A percentile compares a stretch with the other conserved stretches of the same genome.
Evolutionary conservation across 2,797 vertebrate genomes (phyloP).

Genomic region (Streptopelia turtur): DNA sequence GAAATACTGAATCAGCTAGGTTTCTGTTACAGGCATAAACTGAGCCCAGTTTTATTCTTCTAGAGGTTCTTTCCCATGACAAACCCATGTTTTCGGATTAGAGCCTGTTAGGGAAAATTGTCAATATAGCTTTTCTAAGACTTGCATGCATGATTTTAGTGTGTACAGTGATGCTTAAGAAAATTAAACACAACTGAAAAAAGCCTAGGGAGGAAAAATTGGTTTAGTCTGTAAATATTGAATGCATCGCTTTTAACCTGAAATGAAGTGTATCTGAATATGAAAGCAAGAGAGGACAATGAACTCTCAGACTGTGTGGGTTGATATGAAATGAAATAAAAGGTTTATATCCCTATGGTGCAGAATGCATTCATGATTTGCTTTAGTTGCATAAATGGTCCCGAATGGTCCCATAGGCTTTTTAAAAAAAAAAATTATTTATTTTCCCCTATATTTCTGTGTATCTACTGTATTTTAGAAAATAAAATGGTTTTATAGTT

Average conservation of each 20-base stretch:
- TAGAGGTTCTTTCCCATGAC: not conserved
- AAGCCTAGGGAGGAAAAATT: not conserved
- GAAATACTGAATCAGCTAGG: not conserved
- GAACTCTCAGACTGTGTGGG: not conserved
- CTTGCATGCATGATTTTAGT: not conserved
- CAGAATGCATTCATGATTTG: not conserved
- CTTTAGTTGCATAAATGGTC: not conserved
- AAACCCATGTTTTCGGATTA: not conserved
- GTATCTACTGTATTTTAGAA: not conserved
- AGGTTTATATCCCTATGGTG: not conserved
- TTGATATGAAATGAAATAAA: not conserved
- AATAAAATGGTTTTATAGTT: not conserved
- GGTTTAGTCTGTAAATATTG: not conserved
- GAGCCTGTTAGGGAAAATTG: not conserved
- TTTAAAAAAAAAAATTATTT: not conserved
- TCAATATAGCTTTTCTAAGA: constrained; percentile 2
- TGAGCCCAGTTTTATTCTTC: not conserved
- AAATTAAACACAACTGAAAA: not conserved
- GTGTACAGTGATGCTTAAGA: not conserved
- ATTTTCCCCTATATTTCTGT: not conserved
- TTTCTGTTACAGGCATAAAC: not conserved
- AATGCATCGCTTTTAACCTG: not conserved
- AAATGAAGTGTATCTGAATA: not conserved
- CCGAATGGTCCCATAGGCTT: not conserved
- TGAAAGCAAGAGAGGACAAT: not conserved